A percentile compares a stretch with the other conserved stretches of the same genome.
Evolutionary conservation across 2,797 vertebrate genomes (phyloP).

Genomic region (Dendrocincla tyrannina): DNA sequence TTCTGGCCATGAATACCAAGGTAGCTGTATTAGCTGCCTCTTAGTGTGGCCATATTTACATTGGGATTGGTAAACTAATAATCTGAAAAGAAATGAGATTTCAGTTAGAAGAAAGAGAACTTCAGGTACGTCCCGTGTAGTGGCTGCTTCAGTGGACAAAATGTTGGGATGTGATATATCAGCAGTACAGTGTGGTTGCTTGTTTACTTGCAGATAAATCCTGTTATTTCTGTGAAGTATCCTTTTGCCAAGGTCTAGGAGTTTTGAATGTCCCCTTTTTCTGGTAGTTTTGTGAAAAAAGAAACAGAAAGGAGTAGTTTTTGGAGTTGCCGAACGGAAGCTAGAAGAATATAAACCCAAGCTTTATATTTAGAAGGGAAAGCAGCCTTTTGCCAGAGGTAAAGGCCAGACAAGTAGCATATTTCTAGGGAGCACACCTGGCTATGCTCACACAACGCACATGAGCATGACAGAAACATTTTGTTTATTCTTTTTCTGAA

Average conservation of each 20-base stretch:
- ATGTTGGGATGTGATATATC: background rate
- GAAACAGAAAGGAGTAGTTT: background rate
- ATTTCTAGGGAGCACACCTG: background rate
- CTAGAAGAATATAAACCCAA: background rate
- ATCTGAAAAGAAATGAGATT: background rate
- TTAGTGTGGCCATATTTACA: background rate
- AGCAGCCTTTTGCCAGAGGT: background rate
- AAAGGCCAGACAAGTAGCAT: background rate
- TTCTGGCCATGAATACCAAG: background rate
- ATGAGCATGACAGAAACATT: background rate
- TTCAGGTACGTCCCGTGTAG: accelerated
- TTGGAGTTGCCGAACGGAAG: background rate
- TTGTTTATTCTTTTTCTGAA: background rate
- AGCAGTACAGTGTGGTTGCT: background rate
- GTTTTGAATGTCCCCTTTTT: background rate
- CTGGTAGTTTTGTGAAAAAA: background rate
- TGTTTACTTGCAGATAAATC: background rate
- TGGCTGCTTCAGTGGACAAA: background rate
- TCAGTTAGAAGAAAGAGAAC: background rate
- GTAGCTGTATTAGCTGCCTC: background rate
- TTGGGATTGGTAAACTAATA: background rate
- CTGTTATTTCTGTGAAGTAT: background rate
- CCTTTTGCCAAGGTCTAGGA: background rate
- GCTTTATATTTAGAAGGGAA: background rate
- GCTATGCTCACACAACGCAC: background rate